Conservation (phyloP, 1,140 invertebrate species). For the Aphidius ervi region DNA sequence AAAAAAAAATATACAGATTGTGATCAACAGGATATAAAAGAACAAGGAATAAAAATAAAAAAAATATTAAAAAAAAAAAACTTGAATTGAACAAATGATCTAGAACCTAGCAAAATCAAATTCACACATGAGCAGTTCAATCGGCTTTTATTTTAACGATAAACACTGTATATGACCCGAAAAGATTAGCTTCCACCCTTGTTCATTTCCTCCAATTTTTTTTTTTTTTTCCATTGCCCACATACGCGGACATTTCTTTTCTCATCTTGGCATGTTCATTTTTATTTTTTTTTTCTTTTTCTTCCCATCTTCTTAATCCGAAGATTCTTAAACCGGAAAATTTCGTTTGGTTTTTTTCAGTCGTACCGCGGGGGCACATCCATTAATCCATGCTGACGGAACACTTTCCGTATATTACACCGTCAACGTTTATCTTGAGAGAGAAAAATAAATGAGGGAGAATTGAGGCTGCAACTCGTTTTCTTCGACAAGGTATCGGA, state of each 20-base stretch:
- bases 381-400: constrained; percentile 35
- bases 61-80: no score
- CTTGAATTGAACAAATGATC: no score
- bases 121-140: no score
- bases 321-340: background rate
- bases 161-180: no score
- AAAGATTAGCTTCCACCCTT: constrained; percentile 7
- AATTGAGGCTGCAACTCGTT: constrained; percentile 1
- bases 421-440: constrained; percentile 26
- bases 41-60: no score
- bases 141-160: no score
- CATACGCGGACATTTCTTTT: no score
- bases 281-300: constrained; percentile 3
- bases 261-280: background rate
- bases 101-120: no score
- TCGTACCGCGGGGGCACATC: constrained; percentile 21
- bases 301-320: background rate
- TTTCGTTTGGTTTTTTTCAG: constrained; percentile 8
- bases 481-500: constrained; percentile 18
- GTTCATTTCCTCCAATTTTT: background rate
- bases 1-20: no score
- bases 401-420: constrained; percentile 32
- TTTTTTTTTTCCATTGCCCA: background rate
- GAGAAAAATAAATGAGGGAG: constrained; percentile 6
- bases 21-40: no score